Evolutionary conservation across 2,113 vertebrate genomes (phyloP).

Genomic region (Glaucidium brasilianum): DNA sequence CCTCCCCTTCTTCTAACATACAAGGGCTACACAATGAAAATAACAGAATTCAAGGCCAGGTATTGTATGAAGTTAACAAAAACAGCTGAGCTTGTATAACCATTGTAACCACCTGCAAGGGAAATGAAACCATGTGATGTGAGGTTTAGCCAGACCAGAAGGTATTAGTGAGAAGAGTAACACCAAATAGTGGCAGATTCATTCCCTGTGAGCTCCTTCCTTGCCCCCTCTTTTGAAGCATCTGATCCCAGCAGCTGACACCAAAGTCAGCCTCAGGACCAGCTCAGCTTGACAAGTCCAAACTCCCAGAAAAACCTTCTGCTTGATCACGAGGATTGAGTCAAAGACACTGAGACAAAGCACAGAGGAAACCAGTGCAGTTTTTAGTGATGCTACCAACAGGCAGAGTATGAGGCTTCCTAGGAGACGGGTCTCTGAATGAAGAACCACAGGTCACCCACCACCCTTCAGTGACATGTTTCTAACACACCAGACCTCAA

Average conservation of each 20-base stretch:
- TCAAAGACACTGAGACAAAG: not conserved
- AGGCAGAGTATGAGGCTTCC: not conserved
- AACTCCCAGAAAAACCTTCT: not conserved
- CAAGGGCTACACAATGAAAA: not conserved
- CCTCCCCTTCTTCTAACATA: not conserved
- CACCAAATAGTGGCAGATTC: not conserved
- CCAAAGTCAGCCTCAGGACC: rapidly evolving
- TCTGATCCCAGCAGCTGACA: not conserved
- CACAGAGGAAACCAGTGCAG: not conserved
- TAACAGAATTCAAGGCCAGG: not conserved
- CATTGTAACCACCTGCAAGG: not conserved
- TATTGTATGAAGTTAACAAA: not conserved
- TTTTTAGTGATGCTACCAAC: not conserved
- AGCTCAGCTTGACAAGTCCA: not conserved
- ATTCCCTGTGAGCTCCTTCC: not conserved
- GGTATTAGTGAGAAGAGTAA: not conserved
- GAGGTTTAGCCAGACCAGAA: not conserved
- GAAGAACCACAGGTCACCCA: not conserved
- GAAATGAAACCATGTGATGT: not conserved
- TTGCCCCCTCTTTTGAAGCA: not conserved
- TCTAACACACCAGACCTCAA: not conserved
- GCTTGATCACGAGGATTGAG: not conserved
- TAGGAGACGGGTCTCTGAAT: not conserved
- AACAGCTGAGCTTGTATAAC: not conserved
- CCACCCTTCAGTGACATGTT: rapidly evolving